Evolutionary conservation across 2,113 vertebrate genomes (phyloP), one percentile per base, ranked within the genome.

Genomic region (Emydocephalus ijimae): DNA sequence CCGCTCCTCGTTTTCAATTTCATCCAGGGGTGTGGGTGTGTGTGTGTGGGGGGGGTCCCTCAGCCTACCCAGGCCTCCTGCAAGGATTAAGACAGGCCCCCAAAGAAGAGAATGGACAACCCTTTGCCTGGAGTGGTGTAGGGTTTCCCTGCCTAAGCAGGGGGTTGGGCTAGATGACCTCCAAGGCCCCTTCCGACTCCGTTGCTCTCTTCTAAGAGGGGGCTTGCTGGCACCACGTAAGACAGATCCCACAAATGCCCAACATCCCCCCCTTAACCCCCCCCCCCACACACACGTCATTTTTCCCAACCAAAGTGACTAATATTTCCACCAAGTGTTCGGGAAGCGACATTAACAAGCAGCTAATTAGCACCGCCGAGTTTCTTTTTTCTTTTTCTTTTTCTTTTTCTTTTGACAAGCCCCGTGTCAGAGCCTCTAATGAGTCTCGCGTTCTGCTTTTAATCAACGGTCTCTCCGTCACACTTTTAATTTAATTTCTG

Each of bases 401-500:
- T 61, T 48, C 0, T 97, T 97, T 81, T 43, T 9, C 14, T 96
- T 97, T 97, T 81, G 95, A 97, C 97, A 97, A 97, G 96, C 96
- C 97, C 97, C 94, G 96, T 98, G 98, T 97, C 98, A 97, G 95
- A 45, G 94, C 97, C 97, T 97, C 97, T 98, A 97, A 98, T 98
- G 98, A 98, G 97, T 97, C 97, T 97, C 94, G 29, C 95, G 92
- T 97, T 98, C 98, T 97, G 97, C 48, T 96, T 98, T 98, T 98
- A 98, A 98, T 98, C 98, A 98, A 97, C 97, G 97, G 96, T 97
- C 98, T 97, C 98, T 97, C 97, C 97, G 97, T 96, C 90, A 89
- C 0, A 93, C 96, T 92, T 98, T 98, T 98, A 98, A 98, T 98
- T 98, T 97, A 98, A 98, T 98, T 98, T 98, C 96, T 96, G 96